Base-by-base conservation (phyloP, 1,140 invertebrate genomes). In the Plectrocnemia conspersa region DNA sequence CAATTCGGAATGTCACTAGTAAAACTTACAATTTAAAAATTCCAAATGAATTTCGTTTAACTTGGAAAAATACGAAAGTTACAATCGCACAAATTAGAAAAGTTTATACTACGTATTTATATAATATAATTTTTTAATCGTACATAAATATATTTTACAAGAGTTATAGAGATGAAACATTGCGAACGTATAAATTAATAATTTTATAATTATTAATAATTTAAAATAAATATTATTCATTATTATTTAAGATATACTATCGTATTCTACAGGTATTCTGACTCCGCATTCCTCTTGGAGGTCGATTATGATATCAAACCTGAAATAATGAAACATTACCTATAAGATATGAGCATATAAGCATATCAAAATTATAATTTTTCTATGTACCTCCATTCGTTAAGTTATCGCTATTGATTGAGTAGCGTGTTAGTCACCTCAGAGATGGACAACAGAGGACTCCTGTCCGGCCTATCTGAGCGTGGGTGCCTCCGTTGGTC, bases 401-500 rank as follows among this genome's bases (percentile, higher is more conserved):
- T 32, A 55, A 47, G 45, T 46, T 32, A 42, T 61, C 29, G 49
- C 65, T 75, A 83, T 69, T 85, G 82, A 70, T 84, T 84, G 72
- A 86, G 79, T 61, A 86, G 70, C 61, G 85, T 85, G 75, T 86
- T 86, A 66, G 85, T 87, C 77, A 88, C 84, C 81, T 87, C 84
- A 78, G 84, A 85, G 81, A 87, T 84, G 77, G 85, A 86, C 78
- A 87, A 65, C 79, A 88, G 64, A 80, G 85, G 84, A 84, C 84
- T 86, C 74, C 81, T 79, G 77, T 85, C 82, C 74, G 78, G 75
- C 72, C 83, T 79, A 75, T 77, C 69, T 77, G 22, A 7, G 77
- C 66, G 76, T 65, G 58, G 63, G 58, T 59, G 56, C 59, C 63
- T 52, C 55, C 59, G 56, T 49, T 61, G 56, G 35, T 54, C 58